Evolutionary conservation across 2,113 vertebrate genomes (phyloP), one percentile per base, ranked within the genome.

Genomic region (Synodontis membranacea): DNA sequence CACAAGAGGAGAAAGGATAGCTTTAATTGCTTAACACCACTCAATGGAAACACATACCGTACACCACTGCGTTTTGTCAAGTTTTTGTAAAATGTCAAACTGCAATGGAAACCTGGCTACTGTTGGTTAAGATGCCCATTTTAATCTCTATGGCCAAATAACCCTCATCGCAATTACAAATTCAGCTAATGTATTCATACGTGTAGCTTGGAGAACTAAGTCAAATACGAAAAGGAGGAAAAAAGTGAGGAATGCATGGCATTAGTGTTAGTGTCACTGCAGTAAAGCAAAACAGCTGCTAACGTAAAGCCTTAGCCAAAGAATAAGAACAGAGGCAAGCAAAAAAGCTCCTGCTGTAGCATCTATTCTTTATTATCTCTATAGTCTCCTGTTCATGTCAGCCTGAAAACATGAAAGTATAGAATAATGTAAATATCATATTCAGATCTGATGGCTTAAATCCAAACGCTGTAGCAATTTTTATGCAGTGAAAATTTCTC

Each of bases 271-370:
- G 95, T 96, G 95, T 95, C 95, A 96, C 94, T 94, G 95, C 95
- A 96, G 95, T 96, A 96, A 97, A 95, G 95, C 93, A 96, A 96
- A 96, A 93, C 95, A 96, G 96, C 95, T 96, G 95, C 93, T 93
- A 93, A 94, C 92, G 96, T 94, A 94, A 95, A 95, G 95, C 94
- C 94, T 94, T 94, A 94, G 95, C 96, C 95, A 95, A 68, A 68
- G 21, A 31, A 68, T 21, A 19, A 62, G 28, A 44, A 48, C 34
- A 39, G 11, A 81, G 12, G 39, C 12, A 25, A 28, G 37, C 15
- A 60, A 42, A 62, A 15, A 34, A 31, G 46, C 46, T n/a, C 17
- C 37, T 60, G 19, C 11, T 82, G 28, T 28, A n/a, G 12, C 56
- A 25, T 23, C 12, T 7, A n/a, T 19, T n/a, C 8, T 25, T 7